Percentiles rank a stretch among this genome's conserved stretches.
Evolutionary conservation across 2,888 invertebrate species (phyloP).

Genomic region (Metopia argyrocephala): DNA sequence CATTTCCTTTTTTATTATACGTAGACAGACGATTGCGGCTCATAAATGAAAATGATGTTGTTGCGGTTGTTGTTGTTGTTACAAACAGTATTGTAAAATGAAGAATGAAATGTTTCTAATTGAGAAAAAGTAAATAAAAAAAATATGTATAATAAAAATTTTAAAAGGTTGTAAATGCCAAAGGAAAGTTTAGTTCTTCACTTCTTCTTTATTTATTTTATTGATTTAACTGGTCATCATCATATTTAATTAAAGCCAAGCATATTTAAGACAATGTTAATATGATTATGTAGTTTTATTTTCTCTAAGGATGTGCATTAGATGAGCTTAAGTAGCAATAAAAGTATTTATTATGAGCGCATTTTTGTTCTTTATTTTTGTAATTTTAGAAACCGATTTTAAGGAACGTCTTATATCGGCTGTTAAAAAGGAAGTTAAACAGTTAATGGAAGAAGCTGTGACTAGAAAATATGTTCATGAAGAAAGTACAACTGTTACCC

Average conservation of each 20-base stretch:
- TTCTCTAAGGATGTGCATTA: background rate
- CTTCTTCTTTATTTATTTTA: no score
- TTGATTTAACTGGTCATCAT: no score
- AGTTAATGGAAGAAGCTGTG: constrained; percentile 97
- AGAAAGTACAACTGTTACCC: constrained; percentile 93
- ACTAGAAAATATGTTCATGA: constrained; percentile 95
- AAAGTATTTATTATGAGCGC: background rate
- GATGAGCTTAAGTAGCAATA: background rate
- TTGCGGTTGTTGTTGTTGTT: constrained; percentile 1
- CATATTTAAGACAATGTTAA: no score
- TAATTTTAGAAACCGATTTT: constrained; percentile 79
- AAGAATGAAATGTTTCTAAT: no score
- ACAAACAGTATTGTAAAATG: background rate
- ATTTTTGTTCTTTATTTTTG: background rate
- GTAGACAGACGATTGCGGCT: background rate
- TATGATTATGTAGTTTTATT: background rate
- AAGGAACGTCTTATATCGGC: constrained; percentile 88
- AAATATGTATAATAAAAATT: no score
- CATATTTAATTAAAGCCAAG: no score
- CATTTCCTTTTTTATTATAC: constrained; percentile 33
- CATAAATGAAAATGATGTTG: constrained; percentile 47
- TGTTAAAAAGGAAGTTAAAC: constrained; percentile 95
- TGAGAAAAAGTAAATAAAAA: no score
- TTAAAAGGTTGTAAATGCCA: no score
- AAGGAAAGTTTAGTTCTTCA: no score